Evolutionary conservation across 2,113 vertebrate species (phyloP).

Genomic region (Chaenocephalus aceratus): DNA sequence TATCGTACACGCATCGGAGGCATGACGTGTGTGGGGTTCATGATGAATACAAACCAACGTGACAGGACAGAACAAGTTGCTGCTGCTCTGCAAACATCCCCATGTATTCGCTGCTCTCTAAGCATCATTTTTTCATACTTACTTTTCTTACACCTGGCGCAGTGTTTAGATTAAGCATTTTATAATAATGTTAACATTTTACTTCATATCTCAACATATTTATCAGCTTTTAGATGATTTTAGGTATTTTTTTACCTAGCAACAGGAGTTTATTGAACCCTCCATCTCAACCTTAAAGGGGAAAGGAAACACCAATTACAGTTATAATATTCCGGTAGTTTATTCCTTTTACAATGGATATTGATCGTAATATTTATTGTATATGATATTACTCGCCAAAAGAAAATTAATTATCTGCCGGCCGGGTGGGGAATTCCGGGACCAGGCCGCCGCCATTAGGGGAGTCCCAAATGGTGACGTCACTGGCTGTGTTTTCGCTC

Average conservation of each 20-base stretch:
- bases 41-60: slow-evolving; percentile 1
- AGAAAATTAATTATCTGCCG: too few relatives aligned
- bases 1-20: not conserved
- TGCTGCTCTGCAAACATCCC: not conserved
- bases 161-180: not conserved
- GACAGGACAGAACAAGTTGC: not conserved
- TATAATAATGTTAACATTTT: not conserved
- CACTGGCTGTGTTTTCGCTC: too few relatives aligned
- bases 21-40: not conserved
- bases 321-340: too few relatives aligned
- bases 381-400: too few relatives aligned
- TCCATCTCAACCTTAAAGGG: slow-evolving; percentile 2
- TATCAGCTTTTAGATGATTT: slow-evolving; percentile 1
- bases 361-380: too few relatives aligned
- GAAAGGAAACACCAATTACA: too few relatives aligned
- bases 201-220: not conserved
- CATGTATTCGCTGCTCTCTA: slow-evolving; percentile 10
- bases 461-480: too few relatives aligned
- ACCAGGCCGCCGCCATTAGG: too few relatives aligned
- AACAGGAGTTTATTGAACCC: not conserved
- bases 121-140: slow-evolving; percentile 9
- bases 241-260: not conserved
- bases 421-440: too few relatives aligned
- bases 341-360: too few relatives aligned
- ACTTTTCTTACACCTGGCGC: not conserved